Evolutionary conservation across 2,797 vertebrate genomes (phyloP), one percentile per base, ranked within the genome.

Genomic region (Ataeniobius toweri): DNA sequence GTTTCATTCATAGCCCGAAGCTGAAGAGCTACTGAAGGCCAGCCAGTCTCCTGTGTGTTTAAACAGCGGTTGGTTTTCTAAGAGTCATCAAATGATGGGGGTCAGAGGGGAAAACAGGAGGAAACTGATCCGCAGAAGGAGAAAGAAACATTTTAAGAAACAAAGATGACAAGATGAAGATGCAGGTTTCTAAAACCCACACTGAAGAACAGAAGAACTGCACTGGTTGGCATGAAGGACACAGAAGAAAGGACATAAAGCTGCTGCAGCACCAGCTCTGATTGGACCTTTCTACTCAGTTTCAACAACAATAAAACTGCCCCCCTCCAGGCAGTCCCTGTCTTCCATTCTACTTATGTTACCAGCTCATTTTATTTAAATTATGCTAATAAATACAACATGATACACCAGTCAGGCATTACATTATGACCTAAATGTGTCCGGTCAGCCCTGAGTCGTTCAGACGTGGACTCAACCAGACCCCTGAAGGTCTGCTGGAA

Each of bases 31-130:
- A 72, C 76, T 83, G 75, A 77, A 26, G 79, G 80, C 85, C 76
- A 71, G 28, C 61, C 85, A 81, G 56, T 82, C 65, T 78, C 82
- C 81, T 24, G 82, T n/a, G 80, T 85, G 86, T 91, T 92, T 92
- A 93, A 91, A 94, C 86, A 91, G 90, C 74, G 80, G 85, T 76
- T 84, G 85, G 89, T 92, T 94, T 93, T 92, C 86, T 86, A 69
- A 76, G 67, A 92, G 86, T 88, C 78, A 74, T 87, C 73, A 55
- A 51, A 67, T 59, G 56, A 82, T 46, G 56, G 59, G 4, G 76
- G 26, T 77, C 24, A 24, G 13, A 69, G 63, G 67, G 65, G 48
- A 46, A 86, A 76, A 68, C 26, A 48, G 41, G 67, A 79, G 75
- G 31, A 74, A 81, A 79, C n/a, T 75, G 74, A 75, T 20, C 78